These are phyloP conservation scores for Ptychodera flava DNA, from an alignment of 35 echinoderm and acorn worm species.

Conservation along the genomic window DNA sequence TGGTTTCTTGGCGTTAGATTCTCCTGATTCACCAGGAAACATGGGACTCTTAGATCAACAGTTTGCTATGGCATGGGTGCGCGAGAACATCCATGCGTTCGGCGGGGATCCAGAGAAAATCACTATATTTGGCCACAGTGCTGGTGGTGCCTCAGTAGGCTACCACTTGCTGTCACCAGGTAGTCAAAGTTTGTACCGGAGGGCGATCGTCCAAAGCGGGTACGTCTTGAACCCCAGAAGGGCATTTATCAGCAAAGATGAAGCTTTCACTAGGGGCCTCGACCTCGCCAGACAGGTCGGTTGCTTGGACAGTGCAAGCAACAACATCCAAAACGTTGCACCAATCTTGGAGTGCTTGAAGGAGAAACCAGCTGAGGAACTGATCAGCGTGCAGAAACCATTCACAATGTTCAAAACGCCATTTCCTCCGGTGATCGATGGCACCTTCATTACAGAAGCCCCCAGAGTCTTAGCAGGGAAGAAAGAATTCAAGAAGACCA, in stretches of 20 bases:
- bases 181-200: constrained; percentile 28
- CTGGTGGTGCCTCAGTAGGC: constrained; percentile 49
- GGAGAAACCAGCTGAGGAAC: not conserved
- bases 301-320: not conserved
- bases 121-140: constrained; percentile 70
- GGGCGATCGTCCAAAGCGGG: constrained; percentile 26
- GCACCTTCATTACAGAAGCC: not conserved
- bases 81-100: constrained; percentile 44
- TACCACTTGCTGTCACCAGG: constrained; percentile 44
- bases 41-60: constrained; percentile 54
- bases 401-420: not conserved
- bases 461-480: not conserved
- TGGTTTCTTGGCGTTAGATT: constrained; percentile 24
- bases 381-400: not conserved
- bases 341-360: not conserved
- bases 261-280: too few species aligned
- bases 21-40: constrained; percentile 36
- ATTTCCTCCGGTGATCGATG: not conserved
- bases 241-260: not conserved
- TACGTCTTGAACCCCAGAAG: not conserved
- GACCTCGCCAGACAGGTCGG: not conserved
- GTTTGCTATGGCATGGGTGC: constrained; percentile 47
- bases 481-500: not conserved
- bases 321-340: not conserved
- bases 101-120: constrained; percentile 57